phyloP scores from a whole-genome alignment of 2,888 invertebrate species.

The Macrophya alboannulata region DNA sequence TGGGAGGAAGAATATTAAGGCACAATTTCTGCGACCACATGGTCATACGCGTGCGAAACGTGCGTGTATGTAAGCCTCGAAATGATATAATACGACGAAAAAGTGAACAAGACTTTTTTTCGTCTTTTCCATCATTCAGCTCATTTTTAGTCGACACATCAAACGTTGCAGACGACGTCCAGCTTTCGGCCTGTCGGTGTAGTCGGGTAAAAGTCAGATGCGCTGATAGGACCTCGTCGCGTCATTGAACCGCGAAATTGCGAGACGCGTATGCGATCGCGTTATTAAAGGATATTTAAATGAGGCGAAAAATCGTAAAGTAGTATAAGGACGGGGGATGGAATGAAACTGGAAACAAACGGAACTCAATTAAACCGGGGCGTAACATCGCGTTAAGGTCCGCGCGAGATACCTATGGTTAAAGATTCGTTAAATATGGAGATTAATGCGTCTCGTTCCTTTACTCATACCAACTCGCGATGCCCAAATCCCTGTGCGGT shows the following conservation, averaged over 20 bases:
- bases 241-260: slow-evolving; percentile 25
- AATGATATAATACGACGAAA: slow-evolving; percentile 11
- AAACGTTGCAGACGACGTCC: not conserved
- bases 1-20: slow-evolving; percentile 7
- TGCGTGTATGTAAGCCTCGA: not conserved
- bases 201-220: not conserved
- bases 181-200: not conserved
- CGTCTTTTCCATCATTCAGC: not conserved
- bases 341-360: slow-evolving; percentile 37
- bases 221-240: not conserved
- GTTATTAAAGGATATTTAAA: slow-evolving; percentile 48
- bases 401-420: slow-evolving; percentile 30
- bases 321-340: not conserved
- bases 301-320: slow-evolving; percentile 24
- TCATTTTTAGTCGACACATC: not conserved
- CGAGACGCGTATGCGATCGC: not conserved
- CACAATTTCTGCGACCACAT: slow-evolving; percentile 26
- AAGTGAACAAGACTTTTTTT: slow-evolving; percentile 1
- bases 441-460: slow-evolving; percentile 48
- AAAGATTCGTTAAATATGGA: slow-evolving; percentile 52
- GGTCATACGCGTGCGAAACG: not conserved
- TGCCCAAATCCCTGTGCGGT: slow-evolving; percentile 30
- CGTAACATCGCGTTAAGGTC: slow-evolving; percentile 40
- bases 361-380: slow-evolving; percentile 45
- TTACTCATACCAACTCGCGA: slow-evolving; percentile 5